These are phyloP conservation scores for Ophioninae sp. DNA, from an alignment of 2,888 invertebrate genomes.

Conservation along the genomic window DNA sequence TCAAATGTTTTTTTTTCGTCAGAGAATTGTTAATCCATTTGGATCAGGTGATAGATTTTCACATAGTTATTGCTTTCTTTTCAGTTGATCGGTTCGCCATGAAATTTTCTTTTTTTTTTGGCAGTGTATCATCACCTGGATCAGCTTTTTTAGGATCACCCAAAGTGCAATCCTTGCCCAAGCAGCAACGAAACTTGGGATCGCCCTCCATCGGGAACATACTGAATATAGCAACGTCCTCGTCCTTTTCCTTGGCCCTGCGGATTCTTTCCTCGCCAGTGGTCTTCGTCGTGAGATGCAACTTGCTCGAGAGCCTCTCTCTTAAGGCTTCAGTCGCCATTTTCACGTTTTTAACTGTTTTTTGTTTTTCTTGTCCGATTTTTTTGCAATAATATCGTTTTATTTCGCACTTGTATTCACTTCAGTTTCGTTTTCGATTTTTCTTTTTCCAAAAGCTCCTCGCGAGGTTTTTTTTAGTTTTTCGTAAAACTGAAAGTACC, in stretches of 20 bases:
- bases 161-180: constrained; percentile 88
- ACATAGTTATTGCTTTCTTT: neutral
- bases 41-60: too few species aligned
- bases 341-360: constrained; percentile 60
- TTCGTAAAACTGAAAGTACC: neutral
- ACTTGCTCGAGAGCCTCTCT: constrained; percentile 87
- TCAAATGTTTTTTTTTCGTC: neutral
- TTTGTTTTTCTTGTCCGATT: neutral
- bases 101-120: constrained; percentile 4
- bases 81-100: neutral
- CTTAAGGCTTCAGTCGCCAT: constrained; percentile 91
- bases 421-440: neutral
- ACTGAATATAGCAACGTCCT: constrained; percentile 93
- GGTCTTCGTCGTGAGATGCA: constrained; percentile 89
- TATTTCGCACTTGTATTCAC: constrained; percentile 41
- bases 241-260: constrained; percentile 90
- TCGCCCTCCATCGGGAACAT: constrained; percentile 92
- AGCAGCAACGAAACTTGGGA: constrained; percentile 88
- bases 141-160: constrained; percentile 90
- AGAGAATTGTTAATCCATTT: too few species aligned
- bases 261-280: constrained; percentile 92
- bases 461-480: neutral
- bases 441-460: neutral
- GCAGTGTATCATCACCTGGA: constrained; percentile 85
- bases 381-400: neutral